Conservation (phyloP, 2,888 invertebrate genomes). For the Rhynchonema sp. region DNA sequence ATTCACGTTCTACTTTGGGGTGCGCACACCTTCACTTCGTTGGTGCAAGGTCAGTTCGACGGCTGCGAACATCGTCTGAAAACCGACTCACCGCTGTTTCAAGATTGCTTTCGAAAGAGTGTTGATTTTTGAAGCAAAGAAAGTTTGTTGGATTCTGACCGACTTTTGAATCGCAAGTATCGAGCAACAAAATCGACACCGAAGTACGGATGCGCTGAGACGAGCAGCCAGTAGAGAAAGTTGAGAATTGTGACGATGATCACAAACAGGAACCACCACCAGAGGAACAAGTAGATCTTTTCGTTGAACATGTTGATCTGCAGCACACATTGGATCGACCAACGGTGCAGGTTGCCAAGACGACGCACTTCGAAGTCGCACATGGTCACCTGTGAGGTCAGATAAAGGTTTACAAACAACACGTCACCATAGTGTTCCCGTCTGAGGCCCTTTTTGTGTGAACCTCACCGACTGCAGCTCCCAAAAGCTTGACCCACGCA, state of each 20-base stretch:
- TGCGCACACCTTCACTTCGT: too few species aligned
- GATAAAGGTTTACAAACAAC: not conserved
- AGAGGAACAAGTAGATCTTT: conserved; percentile 13
- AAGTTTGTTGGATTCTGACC: too few species aligned
- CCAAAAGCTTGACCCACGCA: too few species aligned
- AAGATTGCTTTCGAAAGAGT: too few species aligned
- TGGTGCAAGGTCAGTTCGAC: too few species aligned
- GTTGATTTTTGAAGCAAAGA: too few species aligned
- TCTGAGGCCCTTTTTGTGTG: too few species aligned
- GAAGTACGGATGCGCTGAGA: conserved; percentile 1
- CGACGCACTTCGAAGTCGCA: conserved; percentile 6
- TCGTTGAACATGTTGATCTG: conserved; percentile 17
- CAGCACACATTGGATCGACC: conserved; percentile 15
- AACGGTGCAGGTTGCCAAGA: conserved; percentile 2
- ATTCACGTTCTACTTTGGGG: too few species aligned
- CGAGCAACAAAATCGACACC: conserved; percentile 3
- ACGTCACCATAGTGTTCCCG: too few species aligned
- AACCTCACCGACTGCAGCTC: too few species aligned
- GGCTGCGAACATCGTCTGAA: too few species aligned
- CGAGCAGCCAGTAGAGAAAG: conserved; percentile 12
- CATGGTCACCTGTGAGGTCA: not conserved
- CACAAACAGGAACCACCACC: conserved; percentile 12
- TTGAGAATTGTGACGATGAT: conserved; percentile 7
- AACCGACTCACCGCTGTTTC: too few species aligned
- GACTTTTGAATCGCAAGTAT: not conserved